Base-by-base conservation (phyloP, 1,140 invertebrate genomes). In the Cyclina sinensis region DNA sequence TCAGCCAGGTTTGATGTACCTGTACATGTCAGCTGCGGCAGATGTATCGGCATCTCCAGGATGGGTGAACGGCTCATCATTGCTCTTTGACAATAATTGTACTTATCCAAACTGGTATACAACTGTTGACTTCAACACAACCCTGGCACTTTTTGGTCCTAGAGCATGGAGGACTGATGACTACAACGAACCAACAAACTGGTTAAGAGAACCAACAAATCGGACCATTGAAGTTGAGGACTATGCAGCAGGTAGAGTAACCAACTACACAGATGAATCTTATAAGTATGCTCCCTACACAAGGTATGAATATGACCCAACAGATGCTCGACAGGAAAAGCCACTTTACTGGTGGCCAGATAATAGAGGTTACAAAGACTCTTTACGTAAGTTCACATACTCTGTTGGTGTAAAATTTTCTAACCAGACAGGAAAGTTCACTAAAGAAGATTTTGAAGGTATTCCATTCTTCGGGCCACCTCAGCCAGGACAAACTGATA, bases 1-100 rank as follows among this genome's bases (percentile, higher is more conserved):
- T 90, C 98, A 99, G 96, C 99, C 99, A 0, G 99, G 99, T 81
- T 98, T 99, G 97, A 99, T 99, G 98, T 99, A 99, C 94, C 99
- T 99, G 93, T 99, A 99, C 93, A 96, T 99, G 27, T 99, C 98
- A 0, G 97, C 98, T 0, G 98, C 99, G 0, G 98, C 99, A 0
- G 99, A 99, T 95, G 98, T 99, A 0, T 98, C 98, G 0, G 97
- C 98, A 0, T 99, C 99, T 96, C 97, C 97, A 0, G 97, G 94
- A 16, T 94, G 97, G 90, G 97, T 99, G 82, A 99, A 99, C 96
- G 98, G 98, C 73, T 98, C 98, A 94, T 97, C 98, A 0, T 97
- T 99, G 85, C 99, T 99, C 95, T 99, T 99, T 94, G 97, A 98
- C 27, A 98, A 98, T 0, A 99, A 99, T 94, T 97, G 97, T 95